Evolutionary conservation across 2,113 vertebrate species (phyloP), one percentile per base, ranked within the genome.

Genomic region (Anthoscopus minutus): DNA sequence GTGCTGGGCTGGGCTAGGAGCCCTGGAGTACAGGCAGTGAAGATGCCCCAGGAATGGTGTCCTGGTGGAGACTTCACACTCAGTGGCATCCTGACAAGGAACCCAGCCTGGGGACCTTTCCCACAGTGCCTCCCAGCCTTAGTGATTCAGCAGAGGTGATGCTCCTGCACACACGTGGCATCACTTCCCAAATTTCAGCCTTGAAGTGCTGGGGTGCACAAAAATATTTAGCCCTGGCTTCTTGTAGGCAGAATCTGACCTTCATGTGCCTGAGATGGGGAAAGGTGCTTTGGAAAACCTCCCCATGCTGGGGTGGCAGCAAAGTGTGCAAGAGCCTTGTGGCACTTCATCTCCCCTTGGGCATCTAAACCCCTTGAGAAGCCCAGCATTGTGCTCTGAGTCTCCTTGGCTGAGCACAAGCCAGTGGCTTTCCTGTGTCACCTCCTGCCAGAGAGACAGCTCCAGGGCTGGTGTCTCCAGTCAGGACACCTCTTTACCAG

Each of bases 91-190:
- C 56, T 35, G 56, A 28, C 6, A 1, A 25, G 57, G 83, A 31
- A 25, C 19, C n/a, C 58, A 30, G 62, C 44, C 38, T 67, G 65
- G 42, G 8, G 3, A 9, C 47, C 60, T 62, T 81, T 65, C 74
- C 81, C 61, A 86, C 50, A 93, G 86, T 93, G 73, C 53, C 47
- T 94, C 70, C 60, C 60, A 53, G 31, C 82, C 74, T 24, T 3
- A 71, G 30, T 5, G 35, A 35, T 35, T 54, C 85, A 79, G 81
- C 50, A 21, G 33, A 22, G 22, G 33, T 3, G 2, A 9, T 30
- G 64, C 44, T 76, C 37, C 69, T 28, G 24, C 62, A 58, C 24
- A 76, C 51, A 45, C 2, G 0, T 2, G 4, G 38, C 56, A 8
- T 47, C 38, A 61, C 58, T 83, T 74, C 54, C 23, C 35, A 62